Conservation (phyloP, 2,888 invertebrate genomes). For the Fabriciana adippe region DNA sequence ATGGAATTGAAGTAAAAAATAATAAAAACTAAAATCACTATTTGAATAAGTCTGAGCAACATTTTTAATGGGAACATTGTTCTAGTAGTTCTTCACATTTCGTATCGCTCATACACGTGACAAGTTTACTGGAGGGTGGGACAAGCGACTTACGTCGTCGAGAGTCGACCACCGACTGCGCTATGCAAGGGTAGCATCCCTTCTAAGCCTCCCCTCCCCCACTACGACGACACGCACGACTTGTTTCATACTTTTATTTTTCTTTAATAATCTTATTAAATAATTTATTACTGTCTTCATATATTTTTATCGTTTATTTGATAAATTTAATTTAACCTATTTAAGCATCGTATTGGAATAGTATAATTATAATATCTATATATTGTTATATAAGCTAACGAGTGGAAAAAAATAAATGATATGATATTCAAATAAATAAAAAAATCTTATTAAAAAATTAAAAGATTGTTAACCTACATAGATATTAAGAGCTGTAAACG, state of each 20-base stretch:
- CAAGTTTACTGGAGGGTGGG: constrained; percentile 46
- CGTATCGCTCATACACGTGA: constrained; percentile 44
- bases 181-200: constrained; percentile 44
- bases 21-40: constrained; percentile 53
- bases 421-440: too few species aligned
- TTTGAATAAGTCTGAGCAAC: constrained; percentile 51
- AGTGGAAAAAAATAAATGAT: too few species aligned
- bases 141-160: constrained; percentile 43
- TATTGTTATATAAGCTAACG: too few species aligned
- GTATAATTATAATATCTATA: too few species aligned
- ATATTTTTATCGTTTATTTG: too few species aligned
- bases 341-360: too few species aligned
- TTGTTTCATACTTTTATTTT: constrained; percentile 78
- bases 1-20: constrained; percentile 52
- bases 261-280: constrained; percentile 77
- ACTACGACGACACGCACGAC: constrained; percentile 54
- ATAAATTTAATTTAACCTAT: too few species aligned
- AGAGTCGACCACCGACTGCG: constrained; percentile 62
- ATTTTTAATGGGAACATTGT: constrained; percentile 53
- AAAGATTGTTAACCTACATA: too few species aligned
- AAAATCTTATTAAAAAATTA: too few species aligned
- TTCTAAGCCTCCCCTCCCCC: constrained; percentile 55
- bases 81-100: constrained; percentile 47
- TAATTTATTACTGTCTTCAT: constrained; percentile 42
- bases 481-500: too few species aligned